These are phyloP conservation scores for Harpagifer antarcticus DNA, from an alignment of 2,797 vertebrate species.

Conservation along the genomic window DNA sequence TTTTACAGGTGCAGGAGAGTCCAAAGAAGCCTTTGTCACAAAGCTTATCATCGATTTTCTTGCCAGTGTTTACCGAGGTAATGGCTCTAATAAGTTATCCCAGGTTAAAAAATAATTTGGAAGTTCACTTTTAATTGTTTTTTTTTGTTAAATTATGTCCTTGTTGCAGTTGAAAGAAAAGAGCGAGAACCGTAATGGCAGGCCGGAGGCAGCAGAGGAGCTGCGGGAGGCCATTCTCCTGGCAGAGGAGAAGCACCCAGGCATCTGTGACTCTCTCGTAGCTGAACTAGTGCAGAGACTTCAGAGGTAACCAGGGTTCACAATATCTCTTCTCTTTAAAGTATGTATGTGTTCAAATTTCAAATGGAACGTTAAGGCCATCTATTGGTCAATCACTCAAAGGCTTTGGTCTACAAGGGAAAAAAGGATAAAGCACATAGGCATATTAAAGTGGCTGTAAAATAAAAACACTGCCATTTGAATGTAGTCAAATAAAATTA, in stretches of 20 bases:
- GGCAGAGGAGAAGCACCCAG: slow-evolving; percentile 93
- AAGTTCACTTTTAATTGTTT: background rate
- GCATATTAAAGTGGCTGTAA: background rate
- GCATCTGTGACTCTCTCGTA: slow-evolving; percentile 95
- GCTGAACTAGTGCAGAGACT: slow-evolving; percentile 93
- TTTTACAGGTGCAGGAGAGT: slow-evolving; percentile 85
- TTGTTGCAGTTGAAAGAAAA: slow-evolving; percentile 91
- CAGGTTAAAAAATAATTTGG: slow-evolving; percentile 3
- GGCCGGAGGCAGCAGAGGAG: slow-evolving; percentile 90
- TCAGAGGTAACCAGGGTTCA: slow-evolving; percentile 87
- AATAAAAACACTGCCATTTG: too few relatives aligned
- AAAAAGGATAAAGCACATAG: background rate
- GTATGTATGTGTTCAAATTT: background rate
- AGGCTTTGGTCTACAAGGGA: slow-evolving; percentile 2
- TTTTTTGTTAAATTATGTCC: background rate
- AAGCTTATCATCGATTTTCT: slow-evolving; percentile 93
- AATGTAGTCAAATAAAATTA: too few relatives aligned
- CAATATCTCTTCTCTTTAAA: background rate
- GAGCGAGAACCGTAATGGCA: slow-evolving; percentile 88
- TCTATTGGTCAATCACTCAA: background rate
- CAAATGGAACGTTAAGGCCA: background rate
- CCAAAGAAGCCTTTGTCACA: slow-evolving; percentile 92
- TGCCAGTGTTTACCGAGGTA: slow-evolving; percentile 96
- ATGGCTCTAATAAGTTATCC: slow-evolving; percentile 37
- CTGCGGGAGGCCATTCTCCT: slow-evolving; percentile 91